A percentile compares a stretch with the other conserved stretches of the same genome.
These are phyloP conservation scores for Alectura lathami DNA, from an alignment of 2,113 vertebrate species.

Conservation along the genomic window DNA sequence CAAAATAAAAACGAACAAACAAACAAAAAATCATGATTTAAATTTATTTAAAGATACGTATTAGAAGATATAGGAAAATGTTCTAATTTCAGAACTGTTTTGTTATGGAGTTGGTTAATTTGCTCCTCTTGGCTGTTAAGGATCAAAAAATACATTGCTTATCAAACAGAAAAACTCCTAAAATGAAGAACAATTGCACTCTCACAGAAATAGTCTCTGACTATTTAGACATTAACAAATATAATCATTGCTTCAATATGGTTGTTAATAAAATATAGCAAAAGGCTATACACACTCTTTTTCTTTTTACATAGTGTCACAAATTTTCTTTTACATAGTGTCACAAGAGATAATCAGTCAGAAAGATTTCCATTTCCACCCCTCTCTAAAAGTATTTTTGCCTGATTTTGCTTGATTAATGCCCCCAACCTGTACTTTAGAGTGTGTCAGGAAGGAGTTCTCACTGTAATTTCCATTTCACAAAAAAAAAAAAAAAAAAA, in stretches of 20 bases:
- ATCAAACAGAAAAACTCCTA: not conserved
- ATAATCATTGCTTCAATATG: not conserved
- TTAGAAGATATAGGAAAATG: not conserved
- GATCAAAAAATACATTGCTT: not conserved
- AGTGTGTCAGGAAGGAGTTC: not conserved
- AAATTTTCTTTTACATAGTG: not conserved
- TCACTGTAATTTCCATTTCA: constrained; percentile 1
- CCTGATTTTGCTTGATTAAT: not conserved
- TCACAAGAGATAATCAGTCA: not conserved
- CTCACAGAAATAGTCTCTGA: not conserved
- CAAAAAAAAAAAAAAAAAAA: constrained; percentile 38
- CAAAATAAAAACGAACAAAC: no score
- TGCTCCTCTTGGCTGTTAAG: not conserved
- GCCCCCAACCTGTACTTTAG: not conserved
- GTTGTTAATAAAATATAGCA: not conserved
- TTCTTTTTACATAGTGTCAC: not conserved
- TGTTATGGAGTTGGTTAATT: not conserved
- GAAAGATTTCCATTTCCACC: not conserved
- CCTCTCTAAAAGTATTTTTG: not conserved
- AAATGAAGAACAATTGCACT: not conserved
- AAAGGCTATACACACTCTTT: not conserved
- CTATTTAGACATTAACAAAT: not conserved
- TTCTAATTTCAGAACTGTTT: not conserved
- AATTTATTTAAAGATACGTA: not conserved
- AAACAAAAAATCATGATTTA: not conserved